Percentiles rank a stretch among this genome's conserved stretches.
Evolutionary conservation across 1,140 invertebrate species (phyloP).

Genomic region (Drosophila ananassae): DNA sequence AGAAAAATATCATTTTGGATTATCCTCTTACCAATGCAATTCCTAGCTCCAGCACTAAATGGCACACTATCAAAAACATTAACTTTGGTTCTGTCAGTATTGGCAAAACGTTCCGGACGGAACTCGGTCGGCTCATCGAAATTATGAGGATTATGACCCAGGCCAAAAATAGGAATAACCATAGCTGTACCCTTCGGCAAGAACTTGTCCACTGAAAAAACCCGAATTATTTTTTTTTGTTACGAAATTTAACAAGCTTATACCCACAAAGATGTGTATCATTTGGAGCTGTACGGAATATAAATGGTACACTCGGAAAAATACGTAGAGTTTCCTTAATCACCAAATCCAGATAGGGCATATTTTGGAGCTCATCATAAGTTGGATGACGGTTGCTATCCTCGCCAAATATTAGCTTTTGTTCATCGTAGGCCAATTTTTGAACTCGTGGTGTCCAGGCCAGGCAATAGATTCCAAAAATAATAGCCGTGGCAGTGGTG

Average conservation of each 20-base stretch:
- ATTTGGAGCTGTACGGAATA: not conserved
- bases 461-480: not conserved
- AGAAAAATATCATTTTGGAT: not conserved
- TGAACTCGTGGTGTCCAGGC: not conserved
- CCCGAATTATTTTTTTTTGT: not conserved
- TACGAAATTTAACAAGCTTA: not conserved
- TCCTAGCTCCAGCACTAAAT: not conserved
- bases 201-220: constrained; percentile 1
- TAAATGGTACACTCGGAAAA: not conserved
- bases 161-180: not conserved
- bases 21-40: not conserved
- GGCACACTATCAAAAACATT: not conserved
- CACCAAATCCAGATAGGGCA: not conserved
- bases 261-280: not conserved
- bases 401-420: not conserved
- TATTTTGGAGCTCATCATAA: not conserved
- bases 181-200: not conserved
- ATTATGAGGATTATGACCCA: not conserved
- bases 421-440: not conserved
- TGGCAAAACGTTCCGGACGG: not conserved
- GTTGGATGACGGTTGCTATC: not conserved
- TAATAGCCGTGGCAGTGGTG: not conserved
- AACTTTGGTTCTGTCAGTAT: not conserved
- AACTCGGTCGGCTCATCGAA: not conserved
- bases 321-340: not conserved